These are phyloP conservation scores for Pedionomus torquatus DNA, from an alignment of 2,113 vertebrate species.

Conservation along the genomic window DNA sequence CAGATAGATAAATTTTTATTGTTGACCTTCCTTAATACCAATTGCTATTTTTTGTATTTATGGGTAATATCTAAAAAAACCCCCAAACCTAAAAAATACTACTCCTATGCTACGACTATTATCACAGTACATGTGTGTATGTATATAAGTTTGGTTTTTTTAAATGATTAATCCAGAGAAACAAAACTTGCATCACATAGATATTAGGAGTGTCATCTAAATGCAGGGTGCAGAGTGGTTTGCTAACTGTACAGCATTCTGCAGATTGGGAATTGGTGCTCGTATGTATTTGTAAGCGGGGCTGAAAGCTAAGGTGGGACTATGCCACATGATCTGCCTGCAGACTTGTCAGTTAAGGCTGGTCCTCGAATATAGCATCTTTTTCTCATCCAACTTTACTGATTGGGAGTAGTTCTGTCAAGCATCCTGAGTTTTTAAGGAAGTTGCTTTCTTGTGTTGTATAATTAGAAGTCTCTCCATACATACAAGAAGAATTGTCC, in stretches of 20 bases:
- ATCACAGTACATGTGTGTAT: not conserved
- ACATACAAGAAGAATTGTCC: not conserved
- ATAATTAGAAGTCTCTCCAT: not conserved
- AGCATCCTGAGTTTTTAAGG: conserved; percentile 3
- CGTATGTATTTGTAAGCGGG: not conserved
- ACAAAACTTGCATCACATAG: not conserved
- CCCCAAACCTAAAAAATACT: not conserved
- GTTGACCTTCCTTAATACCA: not conserved
- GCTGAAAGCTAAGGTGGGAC: not conserved
- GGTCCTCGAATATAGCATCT: not conserved
- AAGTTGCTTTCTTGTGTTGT: not conserved
- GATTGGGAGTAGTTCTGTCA: not conserved
- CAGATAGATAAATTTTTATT: not conserved
- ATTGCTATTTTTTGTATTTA: not conserved
- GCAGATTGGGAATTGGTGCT: not conserved
- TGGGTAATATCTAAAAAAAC: not conserved
- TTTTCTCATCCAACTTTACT: not conserved
- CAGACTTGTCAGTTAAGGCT: not conserved
- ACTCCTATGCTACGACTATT: not conserved
- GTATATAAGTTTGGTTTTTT: not conserved
- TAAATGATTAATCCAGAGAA: not conserved
- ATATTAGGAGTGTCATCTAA: not conserved
- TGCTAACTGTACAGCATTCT: not conserved
- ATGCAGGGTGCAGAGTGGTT: not conserved
- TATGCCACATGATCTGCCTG: not conserved